These are phyloP conservation scores for Bombus waltoni DNA, from an alignment of 1,140 invertebrate genomes.

Conservation along the genomic window DNA sequence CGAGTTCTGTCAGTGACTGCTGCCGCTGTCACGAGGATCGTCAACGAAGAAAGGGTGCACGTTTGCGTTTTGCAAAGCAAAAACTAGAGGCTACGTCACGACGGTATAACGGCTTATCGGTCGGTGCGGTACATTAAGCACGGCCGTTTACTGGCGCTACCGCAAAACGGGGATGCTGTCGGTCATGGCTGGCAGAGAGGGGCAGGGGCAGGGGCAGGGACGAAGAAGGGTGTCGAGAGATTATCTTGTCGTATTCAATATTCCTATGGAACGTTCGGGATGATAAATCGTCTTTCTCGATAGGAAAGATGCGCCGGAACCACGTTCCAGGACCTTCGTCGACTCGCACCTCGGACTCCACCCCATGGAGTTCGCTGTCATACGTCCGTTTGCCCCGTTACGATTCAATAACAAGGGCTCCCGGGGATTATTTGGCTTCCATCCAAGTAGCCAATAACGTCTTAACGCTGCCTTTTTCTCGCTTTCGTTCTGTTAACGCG, in stretches of 20 bases:
- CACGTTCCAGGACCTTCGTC: conserved; percentile 63
- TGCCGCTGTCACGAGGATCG: conserved; percentile 63
- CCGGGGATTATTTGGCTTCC: background rate
- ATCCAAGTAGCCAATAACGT: conserved; percentile 7
- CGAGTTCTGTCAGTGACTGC: conserved; percentile 57
- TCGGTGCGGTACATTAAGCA: conserved; percentile 72
- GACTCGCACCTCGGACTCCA: conserved; percentile 46
- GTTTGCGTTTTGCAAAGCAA: conserved; percentile 66
- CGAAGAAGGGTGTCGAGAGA: conserved; percentile 68
- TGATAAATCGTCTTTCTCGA: conserved; percentile 70
- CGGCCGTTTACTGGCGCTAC: conserved; percentile 67
- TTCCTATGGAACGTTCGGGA: conserved; percentile 71
- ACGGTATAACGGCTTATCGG: conserved; percentile 69
- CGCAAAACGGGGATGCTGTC: conserved; percentile 67
- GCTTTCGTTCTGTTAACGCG: background rate
- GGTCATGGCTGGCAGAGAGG: conserved; percentile 42
- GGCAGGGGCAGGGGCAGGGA: background rate
- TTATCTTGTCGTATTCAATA: conserved; percentile 75
- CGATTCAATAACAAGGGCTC: background rate
- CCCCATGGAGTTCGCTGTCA: background rate
- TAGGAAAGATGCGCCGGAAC: conserved; percentile 70
- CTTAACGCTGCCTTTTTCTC: conserved; percentile 10
- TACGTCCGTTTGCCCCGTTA: conserved; percentile 5
- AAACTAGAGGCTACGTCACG: conserved; percentile 71
- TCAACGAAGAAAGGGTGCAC: conserved; percentile 64